These are phyloP conservation scores for Oxystoma pomonae DNA, from an alignment of 2,888 invertebrate species.

Conservation along the genomic window DNA sequence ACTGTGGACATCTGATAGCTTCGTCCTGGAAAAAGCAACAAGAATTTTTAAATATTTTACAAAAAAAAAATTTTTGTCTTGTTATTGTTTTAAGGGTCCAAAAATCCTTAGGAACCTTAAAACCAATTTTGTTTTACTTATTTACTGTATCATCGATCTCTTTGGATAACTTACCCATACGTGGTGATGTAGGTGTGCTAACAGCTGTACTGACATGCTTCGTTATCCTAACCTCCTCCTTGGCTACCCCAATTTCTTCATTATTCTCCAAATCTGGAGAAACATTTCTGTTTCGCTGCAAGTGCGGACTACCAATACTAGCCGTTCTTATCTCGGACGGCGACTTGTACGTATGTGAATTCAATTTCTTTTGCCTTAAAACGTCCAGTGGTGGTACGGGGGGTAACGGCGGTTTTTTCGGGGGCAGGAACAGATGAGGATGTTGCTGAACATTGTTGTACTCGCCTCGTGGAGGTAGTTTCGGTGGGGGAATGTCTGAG, in stretches of 20 bases:
- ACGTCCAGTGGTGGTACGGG: conserved; percentile 64
- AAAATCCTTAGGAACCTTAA: no score
- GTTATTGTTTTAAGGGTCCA: no score
- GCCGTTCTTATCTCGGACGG: conserved; percentile 54
- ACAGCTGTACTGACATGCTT: conserved; percentile 39
- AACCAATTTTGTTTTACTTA: background rate
- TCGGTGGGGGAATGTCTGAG: conserved; percentile 42
- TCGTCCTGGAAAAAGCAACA: conserved; percentile 26
- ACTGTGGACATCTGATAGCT: conserved; percentile 29
- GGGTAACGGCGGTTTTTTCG: conserved; percentile 70
- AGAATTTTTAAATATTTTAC: background rate
- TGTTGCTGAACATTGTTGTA: conserved; percentile 46
- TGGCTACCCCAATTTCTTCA: conserved; percentile 27
- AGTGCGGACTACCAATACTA: conserved; percentile 61
- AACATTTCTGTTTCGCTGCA: conserved; percentile 56
- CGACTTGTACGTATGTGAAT: conserved; percentile 32
- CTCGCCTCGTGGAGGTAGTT: conserved; percentile 53
- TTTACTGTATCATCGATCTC: background rate
- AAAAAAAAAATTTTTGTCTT: no score
- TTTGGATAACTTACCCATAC: conserved; percentile 36
- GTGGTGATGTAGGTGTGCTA: conserved; percentile 47
- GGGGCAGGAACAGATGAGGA: conserved; percentile 57
- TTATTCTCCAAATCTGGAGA: conserved; percentile 57
- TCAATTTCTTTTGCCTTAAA: conserved; percentile 52
- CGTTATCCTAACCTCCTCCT: conserved; percentile 19